Base-by-base conservation (phyloP, 1,140 invertebrate genomes). In the Zaprionus tsacasi region DNA sequence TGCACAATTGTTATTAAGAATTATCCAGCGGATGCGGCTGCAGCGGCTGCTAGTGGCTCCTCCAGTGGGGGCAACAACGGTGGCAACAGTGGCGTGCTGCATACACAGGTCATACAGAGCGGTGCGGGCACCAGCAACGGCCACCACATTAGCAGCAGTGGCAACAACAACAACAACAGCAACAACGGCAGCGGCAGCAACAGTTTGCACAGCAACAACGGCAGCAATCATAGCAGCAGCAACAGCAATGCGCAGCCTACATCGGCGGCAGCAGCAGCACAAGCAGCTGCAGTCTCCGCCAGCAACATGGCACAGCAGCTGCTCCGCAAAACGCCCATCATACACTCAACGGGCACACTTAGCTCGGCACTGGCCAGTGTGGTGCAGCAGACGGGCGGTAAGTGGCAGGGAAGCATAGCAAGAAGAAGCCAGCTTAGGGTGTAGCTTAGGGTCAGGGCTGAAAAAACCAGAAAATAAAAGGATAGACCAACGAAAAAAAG, bases 51-150 rank as follows among this genome's bases (percentile, higher is more conserved):
- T 68, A 78, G 33, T 52, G 33, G 59, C 68, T 30, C 27, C 27
- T 73, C 65, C 21, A 61, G 63, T 50, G 36, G 36, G 0, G 11
- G 12, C 12, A 40, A n/a, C 38, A 13, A 5, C 11, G 38, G 45
- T 17, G 45, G 27, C 4, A 3, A 30, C 3, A 30, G 3, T 3
- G 27, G 45, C 45, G 83, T 91, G 76, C 81, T 91, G 73, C 91
- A 91, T 70, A 87, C 91, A 70, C 91, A 92, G 75, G 91, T 91
- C 58, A 91, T 92, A 70, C 91, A 92, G 61, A 85, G 88, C 71
- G 89, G 79, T 88, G 82, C 89, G 66, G 81, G 85, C 85, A 88
- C 85, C 85, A 89, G 81, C 76, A 68, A 61, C 40, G 63, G 72
- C 66, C 55, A 69, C 38, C 56, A 61, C 38, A 68, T 36, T 30